phyloP scores from a whole-genome alignment of 2,888 invertebrate genomes.

The Melieria crassipennis region DNA sequence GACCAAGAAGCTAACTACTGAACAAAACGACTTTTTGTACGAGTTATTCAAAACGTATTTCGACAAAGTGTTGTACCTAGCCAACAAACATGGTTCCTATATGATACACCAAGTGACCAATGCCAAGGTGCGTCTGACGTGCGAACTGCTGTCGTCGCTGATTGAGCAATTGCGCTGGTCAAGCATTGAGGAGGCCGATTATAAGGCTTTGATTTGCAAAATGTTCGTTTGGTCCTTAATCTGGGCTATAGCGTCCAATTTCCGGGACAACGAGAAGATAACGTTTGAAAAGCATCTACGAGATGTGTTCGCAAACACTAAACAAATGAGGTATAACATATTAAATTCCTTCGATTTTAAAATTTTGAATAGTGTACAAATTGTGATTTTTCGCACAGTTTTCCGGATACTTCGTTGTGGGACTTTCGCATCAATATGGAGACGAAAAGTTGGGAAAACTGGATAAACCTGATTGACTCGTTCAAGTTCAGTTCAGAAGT shows the following conservation, averaged over 20 bases:
- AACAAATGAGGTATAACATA: too few relatives aligned
- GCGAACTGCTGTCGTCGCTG: slow-evolving; percentile 77
- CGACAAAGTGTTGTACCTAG: slow-evolving; percentile 73
- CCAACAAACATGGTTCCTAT: slow-evolving; percentile 75
- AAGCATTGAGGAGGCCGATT: slow-evolving; percentile 67
- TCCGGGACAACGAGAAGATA: slow-evolving; percentile 75
- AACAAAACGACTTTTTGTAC: slow-evolving; percentile 72
- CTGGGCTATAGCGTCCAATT: slow-evolving; percentile 90
- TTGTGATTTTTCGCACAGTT: slow-evolving; percentile 64
- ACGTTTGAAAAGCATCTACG: slow-evolving; percentile 76
- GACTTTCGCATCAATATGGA: slow-evolving; percentile 79
- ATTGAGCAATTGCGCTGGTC: slow-evolving; percentile 71
- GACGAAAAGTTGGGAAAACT: slow-evolving; percentile 76
- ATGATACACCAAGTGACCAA: slow-evolving; percentile 86
- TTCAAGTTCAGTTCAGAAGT: slow-evolving; percentile 76
- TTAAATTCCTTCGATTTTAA: too few relatives aligned
- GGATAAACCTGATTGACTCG: slow-evolving; percentile 80
- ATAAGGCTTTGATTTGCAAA: slow-evolving; percentile 75
- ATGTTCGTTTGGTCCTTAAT: slow-evolving; percentile 83
- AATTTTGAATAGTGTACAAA: too few relatives aligned
- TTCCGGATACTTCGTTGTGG: slow-evolving; percentile 77
- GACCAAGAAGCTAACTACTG: slow-evolving; percentile 67
- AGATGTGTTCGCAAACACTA: slow-evolving; percentile 64
- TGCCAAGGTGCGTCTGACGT: slow-evolving; percentile 81
- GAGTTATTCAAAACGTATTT: slow-evolving; percentile 75